Evolutionary conservation across 2,797 vertebrate species (phyloP).

Genomic region (Bradypodion pumilum): DNA sequence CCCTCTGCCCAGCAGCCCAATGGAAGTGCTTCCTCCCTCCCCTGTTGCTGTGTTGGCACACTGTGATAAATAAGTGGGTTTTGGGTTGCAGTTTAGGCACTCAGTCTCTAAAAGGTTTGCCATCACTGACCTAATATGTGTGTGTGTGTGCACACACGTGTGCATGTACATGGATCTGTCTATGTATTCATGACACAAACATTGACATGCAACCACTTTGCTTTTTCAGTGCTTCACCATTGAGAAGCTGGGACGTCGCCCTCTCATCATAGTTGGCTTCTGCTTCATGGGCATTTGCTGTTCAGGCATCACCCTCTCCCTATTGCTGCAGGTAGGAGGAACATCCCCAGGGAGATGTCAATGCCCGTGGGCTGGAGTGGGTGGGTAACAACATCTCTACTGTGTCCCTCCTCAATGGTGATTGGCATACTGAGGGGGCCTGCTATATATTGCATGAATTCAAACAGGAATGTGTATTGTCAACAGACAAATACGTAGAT

Average conservation of each 20-base stretch:
- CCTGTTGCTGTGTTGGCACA: too few relatives aligned
- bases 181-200: background rate
- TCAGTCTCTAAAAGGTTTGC: too few relatives aligned
- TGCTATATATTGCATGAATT: too few relatives aligned
- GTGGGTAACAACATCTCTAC: background rate
- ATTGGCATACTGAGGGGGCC: too few relatives aligned
- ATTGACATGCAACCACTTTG: background rate
- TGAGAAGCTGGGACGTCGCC: constrained; percentile 85
- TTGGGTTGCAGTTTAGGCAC: too few relatives aligned
- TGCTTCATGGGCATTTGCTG: constrained; percentile 88
- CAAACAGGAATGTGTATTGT: too few relatives aligned
- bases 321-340: constrained; percentile 83
- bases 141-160: too few relatives aligned
- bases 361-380: background rate
- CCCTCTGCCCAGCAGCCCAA: too few relatives aligned
- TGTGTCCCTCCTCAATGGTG: background rate
- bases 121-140: too few relatives aligned
- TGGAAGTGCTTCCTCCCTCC: too few relatives aligned
- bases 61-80: too few relatives aligned
- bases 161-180: background rate
- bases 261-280: constrained; percentile 87
- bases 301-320: constrained; percentile 84
- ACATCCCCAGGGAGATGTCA: background rate
- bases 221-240: constrained; percentile 85
- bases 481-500: too few relatives aligned